These are phyloP conservation scores for Sthenelais limicola DNA, from an alignment of 2,888 invertebrate species.

Conservation along the genomic window DNA sequence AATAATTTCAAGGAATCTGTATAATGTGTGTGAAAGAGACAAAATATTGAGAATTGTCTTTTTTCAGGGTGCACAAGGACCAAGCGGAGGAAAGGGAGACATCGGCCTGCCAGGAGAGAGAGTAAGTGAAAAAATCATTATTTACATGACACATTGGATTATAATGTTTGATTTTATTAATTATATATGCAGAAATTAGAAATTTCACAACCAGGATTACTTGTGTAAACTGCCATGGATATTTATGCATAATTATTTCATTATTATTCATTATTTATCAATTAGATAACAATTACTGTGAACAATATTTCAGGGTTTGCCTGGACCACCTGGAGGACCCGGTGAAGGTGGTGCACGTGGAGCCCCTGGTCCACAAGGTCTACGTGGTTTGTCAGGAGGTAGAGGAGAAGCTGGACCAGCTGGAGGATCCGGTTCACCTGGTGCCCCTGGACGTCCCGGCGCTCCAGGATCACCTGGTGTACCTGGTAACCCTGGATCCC, in stretches of 20 bases:
- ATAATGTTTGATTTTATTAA: not conserved
- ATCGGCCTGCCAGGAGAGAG: constrained; percentile 44
- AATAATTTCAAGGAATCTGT: not conserved
- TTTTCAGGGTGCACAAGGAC: constrained; percentile 44
- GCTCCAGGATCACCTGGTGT: constrained; percentile 24
- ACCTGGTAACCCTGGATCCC: constrained; percentile 25
- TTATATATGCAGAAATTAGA: too few species aligned
- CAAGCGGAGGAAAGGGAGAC: constrained; percentile 48
- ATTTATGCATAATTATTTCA: too few species aligned
- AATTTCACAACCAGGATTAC: too few species aligned
- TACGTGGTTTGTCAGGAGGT: constrained; percentile 38
- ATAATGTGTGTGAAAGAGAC: not conserved
- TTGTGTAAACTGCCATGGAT: too few species aligned
- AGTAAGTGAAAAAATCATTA: constrained; percentile 26
- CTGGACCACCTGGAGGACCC: constrained; percentile 35
- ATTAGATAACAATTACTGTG: too few species aligned
- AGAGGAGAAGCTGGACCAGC: constrained; percentile 36
- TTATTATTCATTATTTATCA: too few species aligned
- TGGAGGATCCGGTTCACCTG: constrained; percentile 27
- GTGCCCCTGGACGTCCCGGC: constrained; percentile 43
- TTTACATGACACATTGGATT: not conserved
- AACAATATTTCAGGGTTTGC: constrained; percentile 14
- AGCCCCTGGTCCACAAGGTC: constrained; percentile 38
- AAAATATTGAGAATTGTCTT: too few species aligned
- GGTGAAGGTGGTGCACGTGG: constrained; percentile 42